Base-by-base conservation (phyloP, 2,113 vertebrate species). In the Lophius piscatorius region DNA sequence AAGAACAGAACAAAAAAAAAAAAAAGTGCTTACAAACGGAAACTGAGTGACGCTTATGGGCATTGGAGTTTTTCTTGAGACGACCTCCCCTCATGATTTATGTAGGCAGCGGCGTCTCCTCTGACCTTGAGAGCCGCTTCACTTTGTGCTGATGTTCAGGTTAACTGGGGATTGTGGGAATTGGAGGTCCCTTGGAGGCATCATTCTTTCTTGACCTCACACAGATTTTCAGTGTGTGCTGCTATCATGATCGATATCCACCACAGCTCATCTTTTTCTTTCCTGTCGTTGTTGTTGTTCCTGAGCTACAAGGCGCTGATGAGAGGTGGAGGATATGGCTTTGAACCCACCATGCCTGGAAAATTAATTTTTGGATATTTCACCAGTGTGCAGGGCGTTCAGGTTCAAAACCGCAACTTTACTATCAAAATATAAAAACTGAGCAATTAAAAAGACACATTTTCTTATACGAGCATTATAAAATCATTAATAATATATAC, bases 51-150 rank as follows among this genome's bases (percentile, higher is more conserved):
- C 46, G 82, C 77, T 83, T 78, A 78, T 86, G 70, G 74, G 68
- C 73, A 81, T 85, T 77, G 9, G 70, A 76, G 66, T 74, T 81
- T 81, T 81, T 88, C 80, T 76, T 79, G 59, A 75, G 83, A 90
- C 87, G 88, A 85, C 78, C n/a, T 83, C 70, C 41, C 78, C 76
- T 89, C 87, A 89, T 89, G 87, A 91, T 90, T 90, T 88, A 91
- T 90, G 88, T 86, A 85, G 80, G 87, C 80, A 70, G 63, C 78
- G 72, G 59, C 64, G 34, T 84, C 86, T 89, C 83, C 70, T 84
- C 82, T 90, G 88, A 91, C 90, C 91, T 91, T 91, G 84, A 85
- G 80, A 84, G 82, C 61, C 8, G 84, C 78, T 81, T 78, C 36
- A 44, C 80, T 88, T 89, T 88, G 85, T 90, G 90, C 89, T 91